These are phyloP conservation scores for Strigamia crassipes DNA, from an alignment of 2,888 invertebrate species.

Conservation along the genomic window DNA sequence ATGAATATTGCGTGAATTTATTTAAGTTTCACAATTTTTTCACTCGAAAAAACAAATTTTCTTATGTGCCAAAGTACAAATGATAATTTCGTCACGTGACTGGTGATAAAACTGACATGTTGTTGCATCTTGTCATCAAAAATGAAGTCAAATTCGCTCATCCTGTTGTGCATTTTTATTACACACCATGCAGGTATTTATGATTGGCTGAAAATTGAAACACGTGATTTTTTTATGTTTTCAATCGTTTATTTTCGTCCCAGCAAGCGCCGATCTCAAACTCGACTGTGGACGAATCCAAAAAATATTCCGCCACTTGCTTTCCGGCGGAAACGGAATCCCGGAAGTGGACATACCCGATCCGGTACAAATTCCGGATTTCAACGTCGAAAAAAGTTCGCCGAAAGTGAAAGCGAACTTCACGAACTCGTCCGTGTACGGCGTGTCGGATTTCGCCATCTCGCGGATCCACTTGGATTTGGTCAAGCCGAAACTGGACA, in stretches of 20 bases:
- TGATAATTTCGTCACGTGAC: conserved; percentile 9
- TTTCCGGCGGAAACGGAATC: neutral
- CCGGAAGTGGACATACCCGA: neutral
- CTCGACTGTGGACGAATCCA: neutral
- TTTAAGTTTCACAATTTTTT: neutral
- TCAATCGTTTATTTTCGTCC: neutral
- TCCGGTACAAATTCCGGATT: conserved; percentile 6
- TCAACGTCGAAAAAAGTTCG: conserved; percentile 59
- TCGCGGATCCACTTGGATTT: conserved; percentile 73
- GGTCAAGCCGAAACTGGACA: conserved; percentile 71
- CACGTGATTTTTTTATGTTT: no score
- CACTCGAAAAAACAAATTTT: neutral
- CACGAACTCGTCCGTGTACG: conserved; percentile 72
- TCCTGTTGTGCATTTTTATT: neutral
- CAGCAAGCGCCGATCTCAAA: neutral
- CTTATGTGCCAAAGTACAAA: neutral
- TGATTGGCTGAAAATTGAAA: neutral
- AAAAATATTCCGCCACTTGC: neutral
- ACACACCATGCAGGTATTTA: neutral
- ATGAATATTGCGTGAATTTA: no score
- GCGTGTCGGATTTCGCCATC: conserved; percentile 78
- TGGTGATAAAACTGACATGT: neutral
- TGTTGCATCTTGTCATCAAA: neutral
- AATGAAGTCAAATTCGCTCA: neutral
- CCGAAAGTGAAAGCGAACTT: conserved; percentile 73